phyloP scores from a whole-genome alignment of 2,113 vertebrate genomes.

The Podocnemis expansa region DNA sequence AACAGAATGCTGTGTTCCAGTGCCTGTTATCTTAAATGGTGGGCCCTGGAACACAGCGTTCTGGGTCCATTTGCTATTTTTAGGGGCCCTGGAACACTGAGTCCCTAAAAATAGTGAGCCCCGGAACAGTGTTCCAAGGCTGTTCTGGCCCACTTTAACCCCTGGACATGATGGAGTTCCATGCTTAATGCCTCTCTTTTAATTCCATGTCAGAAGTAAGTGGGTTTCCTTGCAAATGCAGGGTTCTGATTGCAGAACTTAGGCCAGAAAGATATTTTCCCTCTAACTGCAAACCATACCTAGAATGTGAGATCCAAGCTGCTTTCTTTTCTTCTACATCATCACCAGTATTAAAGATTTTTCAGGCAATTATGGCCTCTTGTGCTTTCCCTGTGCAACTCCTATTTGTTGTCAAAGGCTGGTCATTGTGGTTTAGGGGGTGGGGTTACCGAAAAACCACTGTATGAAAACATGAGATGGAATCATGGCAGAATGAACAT shows the following conservation, averaged over 20 bases:
- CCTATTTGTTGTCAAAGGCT: not conserved
- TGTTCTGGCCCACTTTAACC: too few relatives aligned
- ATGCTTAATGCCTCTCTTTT: not conserved
- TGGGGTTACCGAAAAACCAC: not conserved
- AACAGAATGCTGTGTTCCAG: too few relatives aligned
- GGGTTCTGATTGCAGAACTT: not conserved
- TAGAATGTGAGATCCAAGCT: not conserved
- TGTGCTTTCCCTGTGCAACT: not conserved
- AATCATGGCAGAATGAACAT: not conserved
- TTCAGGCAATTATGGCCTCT: not conserved
- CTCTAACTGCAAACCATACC: not conserved
- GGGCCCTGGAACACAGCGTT: too few relatives aligned
- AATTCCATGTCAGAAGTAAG: not conserved
- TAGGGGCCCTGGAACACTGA: too few relatives aligned
- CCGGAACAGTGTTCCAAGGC: too few relatives aligned
- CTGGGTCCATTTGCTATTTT: too few relatives aligned
- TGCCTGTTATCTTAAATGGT: too few relatives aligned
- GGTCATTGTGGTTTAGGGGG: not conserved
- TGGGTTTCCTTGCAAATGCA: not conserved
- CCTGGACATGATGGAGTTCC: fast-evolving
- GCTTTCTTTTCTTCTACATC: not conserved
- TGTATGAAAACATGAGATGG: not conserved
- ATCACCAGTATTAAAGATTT: not conserved
- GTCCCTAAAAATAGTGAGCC: too few relatives aligned
- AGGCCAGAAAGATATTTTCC: not conserved